Conservation (phyloP, 2,888 invertebrate species). For the Hypsopygia costalis region DNA sequence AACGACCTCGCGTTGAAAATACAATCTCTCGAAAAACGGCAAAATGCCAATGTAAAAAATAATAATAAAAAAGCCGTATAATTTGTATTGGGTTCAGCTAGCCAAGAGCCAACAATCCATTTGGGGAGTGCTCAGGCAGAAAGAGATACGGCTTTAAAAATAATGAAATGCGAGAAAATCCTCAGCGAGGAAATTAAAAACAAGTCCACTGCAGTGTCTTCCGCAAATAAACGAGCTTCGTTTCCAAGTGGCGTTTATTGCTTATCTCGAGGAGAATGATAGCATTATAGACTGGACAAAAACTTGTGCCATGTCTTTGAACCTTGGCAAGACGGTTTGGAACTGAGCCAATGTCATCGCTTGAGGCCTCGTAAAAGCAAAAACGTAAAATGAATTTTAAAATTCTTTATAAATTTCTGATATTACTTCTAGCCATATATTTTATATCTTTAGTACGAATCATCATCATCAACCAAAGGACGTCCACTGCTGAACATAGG, state of each 20-base stretch:
- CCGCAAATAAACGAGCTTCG: conserved; percentile 63
- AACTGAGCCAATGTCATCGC: conserved; percentile 61
- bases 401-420: conserved; percentile 9
- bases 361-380: conserved; percentile 45
- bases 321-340: conserved; percentile 74
- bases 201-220: conserved; percentile 53
- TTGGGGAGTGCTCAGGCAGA: conserved; percentile 19
- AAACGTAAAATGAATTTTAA: conserved; percentile 36
- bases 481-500: too few relatives aligned
- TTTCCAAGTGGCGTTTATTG: conserved; percentile 70
- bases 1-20: too few relatives aligned
- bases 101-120: conserved; percentile 7
- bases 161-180: conserved; percentile 47
- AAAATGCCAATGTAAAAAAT: background rate
- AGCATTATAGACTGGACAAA: conserved; percentile 59
- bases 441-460: too few relatives aligned
- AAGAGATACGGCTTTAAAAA: conserved; percentile 36
- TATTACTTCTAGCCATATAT: too few relatives aligned
- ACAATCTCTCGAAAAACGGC: too few relatives aligned
- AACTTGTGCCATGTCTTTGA: conserved; percentile 68
- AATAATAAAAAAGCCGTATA: background rate
- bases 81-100: conserved; percentile 3
- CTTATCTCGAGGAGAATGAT: conserved; percentile 70
- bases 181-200: conserved; percentile 51
- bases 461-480: too few relatives aligned